Conservation (phyloP, 2,888 invertebrate species). For the Noctua janthina region DNA sequence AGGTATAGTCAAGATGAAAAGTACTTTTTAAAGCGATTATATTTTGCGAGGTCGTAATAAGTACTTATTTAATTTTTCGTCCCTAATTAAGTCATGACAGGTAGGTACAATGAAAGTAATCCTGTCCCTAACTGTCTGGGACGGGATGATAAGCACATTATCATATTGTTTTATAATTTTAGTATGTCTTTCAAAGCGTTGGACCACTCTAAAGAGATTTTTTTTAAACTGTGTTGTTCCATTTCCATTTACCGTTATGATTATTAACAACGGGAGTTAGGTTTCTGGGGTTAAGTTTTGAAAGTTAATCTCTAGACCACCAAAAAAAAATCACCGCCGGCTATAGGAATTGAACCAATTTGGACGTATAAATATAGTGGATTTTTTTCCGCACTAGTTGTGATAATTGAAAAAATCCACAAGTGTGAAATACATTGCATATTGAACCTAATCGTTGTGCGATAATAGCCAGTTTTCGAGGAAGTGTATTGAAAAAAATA, state of each 20-base stretch:
- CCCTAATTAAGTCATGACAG: conserved; percentile 9
- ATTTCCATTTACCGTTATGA: no score
- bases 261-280: background rate
- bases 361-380: no score
- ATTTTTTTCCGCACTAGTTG: no score
- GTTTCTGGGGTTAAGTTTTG: background rate
- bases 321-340: no score
- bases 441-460: no score
- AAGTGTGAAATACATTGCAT: no score
- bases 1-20: background rate
- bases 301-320: background rate
- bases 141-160: conserved; percentile 24
- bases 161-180: background rate
- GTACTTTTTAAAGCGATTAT: background rate
- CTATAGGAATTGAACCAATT: no score
- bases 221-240: no score
- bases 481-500: background rate
- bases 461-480: no score
- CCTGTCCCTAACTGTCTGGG: background rate
- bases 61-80: background rate
- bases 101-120: conserved; percentile 6
- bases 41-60: background rate
- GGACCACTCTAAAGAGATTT: background rate
- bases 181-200: conserved; percentile 17
- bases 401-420: no score